These are phyloP conservation scores for Artemisiospiza belli DNA, from an alignment of 2,113 vertebrate species.

Conservation along the genomic window DNA sequence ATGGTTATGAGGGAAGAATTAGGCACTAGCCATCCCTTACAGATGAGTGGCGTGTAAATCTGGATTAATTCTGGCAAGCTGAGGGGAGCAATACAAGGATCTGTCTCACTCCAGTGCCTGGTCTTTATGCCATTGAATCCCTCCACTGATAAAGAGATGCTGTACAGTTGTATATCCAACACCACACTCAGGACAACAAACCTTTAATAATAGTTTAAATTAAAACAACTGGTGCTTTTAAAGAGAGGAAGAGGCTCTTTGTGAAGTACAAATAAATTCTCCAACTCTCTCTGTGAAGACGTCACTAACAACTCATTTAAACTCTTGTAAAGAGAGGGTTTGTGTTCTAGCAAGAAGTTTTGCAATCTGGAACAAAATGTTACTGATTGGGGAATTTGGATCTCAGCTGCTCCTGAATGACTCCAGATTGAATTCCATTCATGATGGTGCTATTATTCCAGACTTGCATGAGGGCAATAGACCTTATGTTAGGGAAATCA, in stretches of 20 bases:
- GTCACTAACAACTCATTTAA: slow-evolving; percentile 51
- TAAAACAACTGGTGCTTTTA: neutral
- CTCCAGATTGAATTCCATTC: slow-evolving; percentile 51
- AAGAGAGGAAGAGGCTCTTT: slow-evolving; percentile 30
- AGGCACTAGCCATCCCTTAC: neutral
- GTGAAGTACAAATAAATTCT: slow-evolving; percentile 48
- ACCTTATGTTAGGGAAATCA: neutral
- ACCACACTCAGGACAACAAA: neutral
- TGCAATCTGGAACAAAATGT: slow-evolving; percentile 42
- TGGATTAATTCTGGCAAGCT: neutral
- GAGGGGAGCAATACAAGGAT: neutral
- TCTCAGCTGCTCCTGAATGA: slow-evolving; percentile 44
- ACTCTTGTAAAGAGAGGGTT: slow-evolving; percentile 22
- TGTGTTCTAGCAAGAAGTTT: neutral
- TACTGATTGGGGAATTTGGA: slow-evolving; percentile 11
- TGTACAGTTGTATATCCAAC: neutral
- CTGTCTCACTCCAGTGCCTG: neutral
- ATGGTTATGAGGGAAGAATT: neutral
- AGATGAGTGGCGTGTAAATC: neutral
- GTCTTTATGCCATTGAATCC: neutral
- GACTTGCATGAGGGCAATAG: neutral
- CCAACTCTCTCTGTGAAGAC: neutral
- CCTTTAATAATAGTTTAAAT: slow-evolving; percentile 19
- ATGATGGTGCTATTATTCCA: neutral
- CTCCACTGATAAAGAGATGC: neutral